Percentiles rank a stretch among this genome's conserved stretches.
These are phyloP conservation scores for Pygoscelis adeliae DNA, from an alignment of 2,113 vertebrate species.

Conservation along the genomic window DNA sequence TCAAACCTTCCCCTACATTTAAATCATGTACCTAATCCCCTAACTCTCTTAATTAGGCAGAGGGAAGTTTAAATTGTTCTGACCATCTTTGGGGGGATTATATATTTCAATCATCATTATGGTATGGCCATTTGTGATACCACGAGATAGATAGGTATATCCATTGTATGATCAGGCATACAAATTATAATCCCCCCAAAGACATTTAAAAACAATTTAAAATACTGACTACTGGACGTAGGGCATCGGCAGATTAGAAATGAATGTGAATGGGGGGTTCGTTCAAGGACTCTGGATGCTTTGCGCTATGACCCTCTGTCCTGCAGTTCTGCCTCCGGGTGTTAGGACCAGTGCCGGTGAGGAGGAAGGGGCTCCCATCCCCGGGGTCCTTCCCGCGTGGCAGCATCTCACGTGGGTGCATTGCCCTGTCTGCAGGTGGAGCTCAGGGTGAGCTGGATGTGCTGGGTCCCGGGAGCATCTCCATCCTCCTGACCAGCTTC, in stretches of 20 bases:
- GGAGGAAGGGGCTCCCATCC: neutral
- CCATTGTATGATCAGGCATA: conserved; percentile 76
- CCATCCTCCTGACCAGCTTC: neutral
- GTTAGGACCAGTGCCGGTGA: accelerated
- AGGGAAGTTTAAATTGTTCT: conserved; percentile 78
- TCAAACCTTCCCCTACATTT: conserved; percentile 39
- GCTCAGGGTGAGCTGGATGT: neutral
- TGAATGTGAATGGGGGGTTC: neutral
- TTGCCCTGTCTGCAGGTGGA: accelerated
- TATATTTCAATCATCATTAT: conserved; percentile 80
- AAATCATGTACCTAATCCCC: conserved; percentile 68
- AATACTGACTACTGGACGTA: conserved; percentile 56
- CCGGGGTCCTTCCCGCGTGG: neutral
- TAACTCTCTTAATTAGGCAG: conserved; percentile 75
- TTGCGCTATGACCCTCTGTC: neutral
- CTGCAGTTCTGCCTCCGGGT: neutral
- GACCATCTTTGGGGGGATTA: conserved; percentile 82
- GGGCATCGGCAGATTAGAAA: conserved; percentile 56
- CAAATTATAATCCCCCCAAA: conserved; percentile 77
- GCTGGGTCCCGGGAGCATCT: neutral
- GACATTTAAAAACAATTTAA: conserved; percentile 75
- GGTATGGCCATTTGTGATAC: conserved; percentile 76
- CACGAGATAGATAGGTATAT: conserved; percentile 68
- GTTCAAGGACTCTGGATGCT: conserved; percentile 28
- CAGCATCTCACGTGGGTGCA: neutral